Evolutionary conservation across 2,113 vertebrate species (phyloP), one percentile per base, ranked within the genome.

Genomic region (Malurus alboscapulatus): DNA sequence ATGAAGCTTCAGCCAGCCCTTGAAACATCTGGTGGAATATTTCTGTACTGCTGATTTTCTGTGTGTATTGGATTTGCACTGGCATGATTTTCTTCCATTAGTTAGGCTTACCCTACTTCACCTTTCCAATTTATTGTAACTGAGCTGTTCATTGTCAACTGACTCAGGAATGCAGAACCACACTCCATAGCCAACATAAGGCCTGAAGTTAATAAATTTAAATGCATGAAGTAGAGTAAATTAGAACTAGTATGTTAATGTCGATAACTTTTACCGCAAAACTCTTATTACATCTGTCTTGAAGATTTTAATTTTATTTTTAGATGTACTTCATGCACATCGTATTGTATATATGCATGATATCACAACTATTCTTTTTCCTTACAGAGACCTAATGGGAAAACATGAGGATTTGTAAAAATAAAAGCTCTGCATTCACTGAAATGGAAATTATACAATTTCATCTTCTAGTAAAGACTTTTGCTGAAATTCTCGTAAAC

Each of bases 1-100:
- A 47, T 84, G 89, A 86, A 77, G 79, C 29, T 81, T 81, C 73
- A 93, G 79, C 89, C 71, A 89, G 21, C 17, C 80, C 87, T 96
- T 91, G 91, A 95, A 97, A 97, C 95, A 96, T 97, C 96, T 92
- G 95, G 96, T 92, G 54, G 65, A 66, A 89, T 88, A 91, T 96
- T 74, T 96, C 90, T 93, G 58, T 83, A 75, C 82, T 90, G 74
- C 71, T 87, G 47, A 81, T 97, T 88, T 92, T 30, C 95, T 97
- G 15, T 77, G 86, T 96, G 85, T 84, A 95, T 89, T 95, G 91
- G 96, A 96, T 96, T 97, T 96, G 88, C n/a, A 47, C 92, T 97
- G 95, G 93, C 95, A 97, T 96, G 21, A 91, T 97, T 97, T 97
- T 97, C 93, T 95, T 87, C 90, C 92, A 95, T 98, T 98, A 97